Evolutionary conservation across 1,140 invertebrate genomes (phyloP).

Genomic region (Aphelinus certus): DNA sequence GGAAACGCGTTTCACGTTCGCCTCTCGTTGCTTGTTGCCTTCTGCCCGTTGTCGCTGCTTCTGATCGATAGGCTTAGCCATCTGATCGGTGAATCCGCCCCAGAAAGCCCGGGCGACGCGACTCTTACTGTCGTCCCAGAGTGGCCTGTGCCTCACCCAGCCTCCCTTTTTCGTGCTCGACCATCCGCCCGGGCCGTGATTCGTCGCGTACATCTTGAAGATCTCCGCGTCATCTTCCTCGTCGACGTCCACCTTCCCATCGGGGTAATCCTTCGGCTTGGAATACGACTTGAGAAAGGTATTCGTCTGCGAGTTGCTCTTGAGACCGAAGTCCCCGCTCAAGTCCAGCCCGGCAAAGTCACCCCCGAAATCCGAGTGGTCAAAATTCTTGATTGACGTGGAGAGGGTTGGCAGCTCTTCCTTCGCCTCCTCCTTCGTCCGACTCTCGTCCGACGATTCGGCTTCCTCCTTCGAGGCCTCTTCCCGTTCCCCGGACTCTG

Average conservation of each 20-base stretch:
- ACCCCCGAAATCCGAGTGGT: not conserved
- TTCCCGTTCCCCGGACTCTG: not conserved
- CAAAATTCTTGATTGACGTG: not conserved
- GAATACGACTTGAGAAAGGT: slow-evolving; percentile 60
- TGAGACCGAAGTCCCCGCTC: slow-evolving; percentile 26
- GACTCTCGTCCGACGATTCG: not conserved
- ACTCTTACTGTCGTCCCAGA: slow-evolving; percentile 31
- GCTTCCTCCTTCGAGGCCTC: not conserved
- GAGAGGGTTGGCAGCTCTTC: too few species aligned
- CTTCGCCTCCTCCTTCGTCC: not conserved
- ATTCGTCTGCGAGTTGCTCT: slow-evolving; percentile 12
- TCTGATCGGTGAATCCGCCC: slow-evolving; percentile 6
- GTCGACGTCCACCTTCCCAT: slow-evolving; percentile 51
- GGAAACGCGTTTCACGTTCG: not conserved
- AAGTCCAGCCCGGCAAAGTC: slow-evolving; percentile 12
- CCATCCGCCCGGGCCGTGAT: slow-evolving; percentile 15
- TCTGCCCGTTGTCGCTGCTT: not conserved
- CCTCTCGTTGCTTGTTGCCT: not conserved
- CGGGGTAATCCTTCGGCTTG: slow-evolving; percentile 66
- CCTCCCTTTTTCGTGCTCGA: slow-evolving; percentile 22
- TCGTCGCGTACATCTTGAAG: slow-evolving; percentile 47
- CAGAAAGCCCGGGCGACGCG: not conserved
- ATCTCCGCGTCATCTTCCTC: slow-evolving; percentile 24
- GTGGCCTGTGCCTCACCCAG: slow-evolving; percentile 32
- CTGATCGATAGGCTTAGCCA: not conserved